Conservation (phyloP, 2,888 invertebrate species). For the Acanthosepion esculentum region DNA sequence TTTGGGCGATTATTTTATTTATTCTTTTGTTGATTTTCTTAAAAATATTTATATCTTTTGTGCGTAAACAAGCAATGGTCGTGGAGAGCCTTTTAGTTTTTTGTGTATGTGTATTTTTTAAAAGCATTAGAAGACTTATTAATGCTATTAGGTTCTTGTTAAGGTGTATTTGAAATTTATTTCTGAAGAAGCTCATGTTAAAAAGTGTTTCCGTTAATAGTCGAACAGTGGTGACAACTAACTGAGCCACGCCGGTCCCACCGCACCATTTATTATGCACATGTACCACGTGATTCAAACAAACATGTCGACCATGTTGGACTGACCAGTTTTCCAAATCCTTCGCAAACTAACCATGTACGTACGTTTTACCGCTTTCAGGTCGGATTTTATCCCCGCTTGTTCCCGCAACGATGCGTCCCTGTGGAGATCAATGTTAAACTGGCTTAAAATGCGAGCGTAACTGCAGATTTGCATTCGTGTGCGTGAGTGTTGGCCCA, state of each 20-base stretch:
- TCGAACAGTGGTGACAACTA: background rate
- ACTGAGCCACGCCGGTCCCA: slow-evolving; percentile 1
- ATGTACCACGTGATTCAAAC: slow-evolving; percentile 46
- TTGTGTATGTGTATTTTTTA: too few species aligned
- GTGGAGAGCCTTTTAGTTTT: too few species aligned
- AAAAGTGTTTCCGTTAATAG: too few species aligned
- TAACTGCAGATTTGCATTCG: background rate
- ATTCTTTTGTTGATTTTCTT: too few species aligned
- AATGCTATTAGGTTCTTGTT: too few species aligned
- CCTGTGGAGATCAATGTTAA: background rate
- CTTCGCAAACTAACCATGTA: slow-evolving; percentile 41
- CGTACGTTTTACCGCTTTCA: slow-evolving; percentile 41
- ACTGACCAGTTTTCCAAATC: slow-evolving; percentile 39
- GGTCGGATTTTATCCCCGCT: background rate
- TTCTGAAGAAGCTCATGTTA: too few species aligned
- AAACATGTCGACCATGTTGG: slow-evolving; percentile 47
- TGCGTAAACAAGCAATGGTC: too few species aligned
- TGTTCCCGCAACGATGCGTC: background rate
- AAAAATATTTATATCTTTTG: too few species aligned
- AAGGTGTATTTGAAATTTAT: too few species aligned
- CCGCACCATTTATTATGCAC: slow-evolving; percentile 44
- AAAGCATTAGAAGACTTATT: too few species aligned
- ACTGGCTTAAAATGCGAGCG: slow-evolving; percentile 35
- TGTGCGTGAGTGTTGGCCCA: background rate
- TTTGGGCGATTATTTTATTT: too few species aligned